phyloP scores from a whole-genome alignment of 2,113 vertebrate genomes.

The Notothenia coriiceps region DNA sequence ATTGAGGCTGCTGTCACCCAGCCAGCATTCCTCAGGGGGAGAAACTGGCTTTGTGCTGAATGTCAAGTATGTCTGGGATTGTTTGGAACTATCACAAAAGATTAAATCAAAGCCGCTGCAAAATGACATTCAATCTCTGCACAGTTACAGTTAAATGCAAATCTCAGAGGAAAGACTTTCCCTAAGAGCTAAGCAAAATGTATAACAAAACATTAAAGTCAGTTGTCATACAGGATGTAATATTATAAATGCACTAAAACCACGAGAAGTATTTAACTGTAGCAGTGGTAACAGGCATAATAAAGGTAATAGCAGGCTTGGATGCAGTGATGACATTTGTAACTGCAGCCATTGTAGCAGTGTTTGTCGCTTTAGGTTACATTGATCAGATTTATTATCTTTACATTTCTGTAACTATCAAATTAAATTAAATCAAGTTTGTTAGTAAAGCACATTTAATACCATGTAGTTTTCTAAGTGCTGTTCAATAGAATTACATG shows the following conservation, averaged over 20 bases:
- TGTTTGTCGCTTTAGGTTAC: too few species aligned
- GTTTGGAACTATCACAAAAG: constrained; percentile 10
- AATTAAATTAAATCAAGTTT: too few species aligned
- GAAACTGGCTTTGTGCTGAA: constrained; percentile 60
- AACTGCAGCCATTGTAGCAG: too few species aligned
- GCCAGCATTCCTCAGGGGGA: constrained; percentile 68
- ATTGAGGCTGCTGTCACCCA: constrained; percentile 50
- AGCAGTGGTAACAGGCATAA: background rate
- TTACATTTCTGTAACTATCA: too few species aligned
- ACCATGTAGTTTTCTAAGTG: too few species aligned
- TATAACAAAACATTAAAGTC: too few species aligned
- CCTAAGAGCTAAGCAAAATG: background rate
- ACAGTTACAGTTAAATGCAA: constrained; percentile 13
- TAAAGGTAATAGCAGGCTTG: background rate
- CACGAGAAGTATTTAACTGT: too few species aligned
- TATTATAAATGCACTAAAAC: background rate
- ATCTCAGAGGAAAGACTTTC: background rate
- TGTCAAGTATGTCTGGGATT: constrained; percentile 61
- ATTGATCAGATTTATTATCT: too few species aligned
- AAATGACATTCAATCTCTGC: constrained; percentile 24
- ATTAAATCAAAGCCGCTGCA: constrained; percentile 29
- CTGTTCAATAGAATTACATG: too few species aligned
- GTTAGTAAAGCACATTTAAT: too few species aligned
- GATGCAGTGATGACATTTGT: too few species aligned
- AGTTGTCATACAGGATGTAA: too few species aligned